A percentile compares a stretch with the other conserved stretches of the same genome.
Evolutionary conservation across 2,888 invertebrate genomes (phyloP).

Genomic region (Drosophila meridiana): DNA sequence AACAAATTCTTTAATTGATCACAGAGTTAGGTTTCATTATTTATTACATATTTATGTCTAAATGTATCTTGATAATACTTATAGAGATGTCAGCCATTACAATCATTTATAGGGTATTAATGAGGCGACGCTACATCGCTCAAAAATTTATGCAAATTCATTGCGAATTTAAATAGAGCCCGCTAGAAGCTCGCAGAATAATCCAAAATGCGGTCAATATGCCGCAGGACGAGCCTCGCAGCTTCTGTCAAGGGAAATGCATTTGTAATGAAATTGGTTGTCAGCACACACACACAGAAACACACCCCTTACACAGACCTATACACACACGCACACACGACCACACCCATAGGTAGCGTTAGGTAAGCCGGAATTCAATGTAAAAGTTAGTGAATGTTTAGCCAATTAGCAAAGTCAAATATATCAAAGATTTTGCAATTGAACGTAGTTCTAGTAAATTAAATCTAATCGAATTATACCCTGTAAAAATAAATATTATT

Average conservation of each 20-base stretch:
- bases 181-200: constrained; percentile 30
- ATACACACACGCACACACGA: constrained; percentile 9
- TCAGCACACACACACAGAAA: constrained; percentile 24
- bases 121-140: constrained; percentile 15
- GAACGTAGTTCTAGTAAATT: not conserved
- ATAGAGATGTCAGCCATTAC: no score
- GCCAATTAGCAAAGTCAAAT: constrained; percentile 42
- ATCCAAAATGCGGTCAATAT: constrained; percentile 73
- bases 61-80: not conserved
- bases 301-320: constrained; percentile 15
- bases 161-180: constrained; percentile 66
- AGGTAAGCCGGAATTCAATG: constrained; percentile 11
- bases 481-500: not conserved
- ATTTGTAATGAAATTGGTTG: constrained; percentile 69
- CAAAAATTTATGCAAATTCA: constrained; percentile 74
- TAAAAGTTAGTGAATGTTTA: constrained; percentile 16
- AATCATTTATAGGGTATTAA: constrained; percentile 18
- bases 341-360: not conserved
- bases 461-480: not conserved
- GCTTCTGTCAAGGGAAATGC: constrained; percentile 62
- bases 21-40: not conserved
- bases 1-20: not conserved
- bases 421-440: constrained; percentile 10
- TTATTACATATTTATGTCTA: not conserved
- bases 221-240: constrained; percentile 39